These are phyloP conservation scores for Cassiopea andromeda DNA, from an alignment of 30 jellyfish, hydroid and myxozoan species.

Conservation along the genomic window DNA sequence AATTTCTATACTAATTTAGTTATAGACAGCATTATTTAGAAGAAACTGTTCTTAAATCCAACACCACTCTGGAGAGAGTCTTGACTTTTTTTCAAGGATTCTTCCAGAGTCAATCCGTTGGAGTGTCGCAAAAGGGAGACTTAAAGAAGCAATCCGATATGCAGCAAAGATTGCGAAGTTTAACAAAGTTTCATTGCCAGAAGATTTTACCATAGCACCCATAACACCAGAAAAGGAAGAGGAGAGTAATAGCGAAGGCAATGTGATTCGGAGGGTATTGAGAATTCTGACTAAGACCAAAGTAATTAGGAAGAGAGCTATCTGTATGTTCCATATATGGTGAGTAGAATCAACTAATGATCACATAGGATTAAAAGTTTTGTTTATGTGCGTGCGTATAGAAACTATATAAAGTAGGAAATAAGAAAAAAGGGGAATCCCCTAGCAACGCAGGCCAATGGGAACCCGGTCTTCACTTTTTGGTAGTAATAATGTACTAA, in stretches of 20 bases:
- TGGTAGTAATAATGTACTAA: no score
- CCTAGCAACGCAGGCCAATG: no score
- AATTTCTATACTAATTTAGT: no score
- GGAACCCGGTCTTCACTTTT: no score
- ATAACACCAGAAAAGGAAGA: not conserved
- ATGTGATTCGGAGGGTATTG: not conserved
- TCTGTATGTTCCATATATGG: constrained; percentile 70
- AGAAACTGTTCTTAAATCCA: not conserved
- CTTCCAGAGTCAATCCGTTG: constrained; percentile 83
- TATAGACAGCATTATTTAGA: no score
- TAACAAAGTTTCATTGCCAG: constrained; percentile 38
- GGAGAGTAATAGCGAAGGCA: not conserved
- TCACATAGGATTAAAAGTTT: not conserved
- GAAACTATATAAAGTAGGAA: no score
- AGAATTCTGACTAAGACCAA: not conserved
- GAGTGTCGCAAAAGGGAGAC: constrained; percentile 25
- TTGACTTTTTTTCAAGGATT: constrained; percentile 20
- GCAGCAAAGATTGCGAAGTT: constrained; percentile 49
- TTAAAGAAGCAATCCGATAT: constrained; percentile 40
- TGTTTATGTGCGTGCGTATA: no score
- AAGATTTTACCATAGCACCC: constrained; percentile 7
- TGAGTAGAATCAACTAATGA: not conserved
- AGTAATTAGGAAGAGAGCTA: constrained; percentile 40
- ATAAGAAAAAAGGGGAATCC: no score
- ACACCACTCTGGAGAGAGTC: not conserved